These are phyloP conservation scores for Plectropomus leopardus DNA, from an alignment of 2,113 vertebrate genomes.

Conservation along the genomic window DNA sequence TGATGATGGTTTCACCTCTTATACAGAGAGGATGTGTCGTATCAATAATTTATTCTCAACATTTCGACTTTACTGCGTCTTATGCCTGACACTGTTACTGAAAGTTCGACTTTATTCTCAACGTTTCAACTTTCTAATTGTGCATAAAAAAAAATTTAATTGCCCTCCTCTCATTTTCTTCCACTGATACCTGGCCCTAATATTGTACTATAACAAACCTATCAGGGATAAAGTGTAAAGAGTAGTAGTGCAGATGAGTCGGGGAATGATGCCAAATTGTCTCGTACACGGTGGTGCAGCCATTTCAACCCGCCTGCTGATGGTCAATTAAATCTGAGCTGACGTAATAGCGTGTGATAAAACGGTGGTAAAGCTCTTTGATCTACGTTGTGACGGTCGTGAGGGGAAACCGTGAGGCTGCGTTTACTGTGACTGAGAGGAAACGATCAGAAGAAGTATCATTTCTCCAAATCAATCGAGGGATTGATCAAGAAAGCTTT, in stretches of 20 bases:
- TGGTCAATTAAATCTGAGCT: background rate
- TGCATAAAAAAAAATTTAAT: too few species aligned
- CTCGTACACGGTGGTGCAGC: background rate
- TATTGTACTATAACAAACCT: background rate
- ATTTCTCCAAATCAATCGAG: constrained; percentile 55
- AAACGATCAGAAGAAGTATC: constrained; percentile 49
- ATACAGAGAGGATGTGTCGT: too few species aligned
- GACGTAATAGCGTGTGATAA: constrained; percentile 19
- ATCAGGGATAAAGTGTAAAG: background rate
- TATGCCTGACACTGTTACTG: too few species aligned
- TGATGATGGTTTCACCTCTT: too few species aligned
- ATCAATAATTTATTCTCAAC: too few species aligned
- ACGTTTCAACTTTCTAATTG: too few species aligned
- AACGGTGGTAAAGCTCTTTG: background rate
- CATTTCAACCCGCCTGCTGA: background rate
- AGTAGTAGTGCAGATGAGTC: background rate
- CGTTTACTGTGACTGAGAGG: constrained; percentile 64
- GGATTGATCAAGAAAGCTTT: constrained; percentile 77
- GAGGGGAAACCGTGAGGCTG: constrained; percentile 25
- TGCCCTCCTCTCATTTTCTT: too few species aligned
- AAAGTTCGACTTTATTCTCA: too few species aligned
- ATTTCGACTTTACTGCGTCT: too few species aligned
- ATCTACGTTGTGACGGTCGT: background rate
- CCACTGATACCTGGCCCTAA: too few species aligned
- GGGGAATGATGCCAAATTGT: background rate